These are phyloP conservation scores for Ypsolopha sequella DNA, from an alignment of 2,888 invertebrate genomes.

Conservation along the genomic window DNA sequence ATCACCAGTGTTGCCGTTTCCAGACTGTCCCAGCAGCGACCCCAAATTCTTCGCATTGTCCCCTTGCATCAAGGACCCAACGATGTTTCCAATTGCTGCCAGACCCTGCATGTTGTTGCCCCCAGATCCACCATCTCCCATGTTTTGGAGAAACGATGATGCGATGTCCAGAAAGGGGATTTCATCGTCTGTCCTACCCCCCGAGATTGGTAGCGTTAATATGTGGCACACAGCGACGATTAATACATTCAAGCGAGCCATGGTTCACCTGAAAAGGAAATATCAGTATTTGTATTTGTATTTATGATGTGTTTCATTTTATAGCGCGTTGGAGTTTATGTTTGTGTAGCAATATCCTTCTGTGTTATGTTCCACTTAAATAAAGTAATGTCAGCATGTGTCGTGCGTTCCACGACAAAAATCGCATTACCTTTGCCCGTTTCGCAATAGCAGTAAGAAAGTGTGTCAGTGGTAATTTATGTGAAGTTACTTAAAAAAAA, in stretches of 20 bases:
- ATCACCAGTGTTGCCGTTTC: constrained; percentile 41
- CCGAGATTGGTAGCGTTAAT: constrained; percentile 30
- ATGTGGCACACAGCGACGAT: constrained; percentile 30
- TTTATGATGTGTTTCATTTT: too few species aligned
- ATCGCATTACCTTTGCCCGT: too few species aligned
- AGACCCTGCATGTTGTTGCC: constrained; percentile 45
- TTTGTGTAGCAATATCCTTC: too few species aligned
- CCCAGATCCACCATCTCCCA: constrained; percentile 39
- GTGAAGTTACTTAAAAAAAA: too few species aligned
- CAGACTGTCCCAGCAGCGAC: constrained; percentile 36
- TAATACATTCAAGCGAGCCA: constrained; percentile 29
- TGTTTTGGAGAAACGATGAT: constrained; percentile 75
- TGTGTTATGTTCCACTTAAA: too few species aligned
- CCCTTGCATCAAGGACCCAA: constrained; percentile 78
- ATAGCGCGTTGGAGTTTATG: too few species aligned
- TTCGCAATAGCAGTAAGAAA: too few species aligned
- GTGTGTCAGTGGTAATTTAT: too few species aligned
- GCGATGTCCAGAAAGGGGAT: constrained; percentile 79
- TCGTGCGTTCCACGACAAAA: too few species aligned
- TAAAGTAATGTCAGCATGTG: too few species aligned
- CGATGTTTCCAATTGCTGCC: constrained; percentile 73
- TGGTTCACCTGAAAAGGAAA: constrained; percentile 20
- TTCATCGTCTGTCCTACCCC: constrained; percentile 45
- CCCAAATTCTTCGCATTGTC: constrained; percentile 72
- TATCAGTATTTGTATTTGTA: neutral